Conservation (phyloP, 2,888 invertebrate genomes). For the Epinotia bilunana region DNA sequence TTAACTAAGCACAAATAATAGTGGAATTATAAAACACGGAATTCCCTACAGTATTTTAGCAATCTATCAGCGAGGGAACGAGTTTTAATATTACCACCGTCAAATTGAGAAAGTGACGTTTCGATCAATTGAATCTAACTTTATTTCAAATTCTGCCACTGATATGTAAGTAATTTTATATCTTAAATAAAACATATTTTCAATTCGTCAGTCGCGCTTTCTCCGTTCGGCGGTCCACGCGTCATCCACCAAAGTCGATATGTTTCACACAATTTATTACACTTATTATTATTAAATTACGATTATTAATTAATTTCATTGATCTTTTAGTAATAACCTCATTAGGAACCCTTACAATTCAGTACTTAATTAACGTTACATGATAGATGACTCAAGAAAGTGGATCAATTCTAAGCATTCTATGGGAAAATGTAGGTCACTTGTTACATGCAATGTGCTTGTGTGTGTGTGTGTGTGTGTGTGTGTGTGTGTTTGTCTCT, state of each 20-base stretch:
- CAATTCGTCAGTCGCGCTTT: constrained; percentile 48
- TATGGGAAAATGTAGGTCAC: too few relatives aligned
- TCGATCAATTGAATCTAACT: not conserved
- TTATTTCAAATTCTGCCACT: constrained; percentile 24
- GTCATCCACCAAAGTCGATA: constrained; percentile 67
- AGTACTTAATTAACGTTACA: not conserved
- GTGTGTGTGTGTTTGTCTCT: too few relatives aligned
- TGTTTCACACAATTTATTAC: constrained; percentile 76
- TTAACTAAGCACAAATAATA: constrained; percentile 36
- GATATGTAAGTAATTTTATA: constrained; percentile 23
- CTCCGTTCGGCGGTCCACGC: constrained; percentile 53
- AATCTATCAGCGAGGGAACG: constrained; percentile 14
- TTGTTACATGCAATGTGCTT: too few relatives aligned
- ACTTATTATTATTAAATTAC: constrained; percentile 65
- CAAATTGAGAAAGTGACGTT: constrained; percentile 38
- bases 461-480: too few relatives aligned
- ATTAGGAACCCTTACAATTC: not conserved
- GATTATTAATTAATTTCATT: constrained; percentile 31
- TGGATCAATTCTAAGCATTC: too few relatives aligned
- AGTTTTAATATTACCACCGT: constrained; percentile 37
- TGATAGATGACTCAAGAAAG: too few relatives aligned
- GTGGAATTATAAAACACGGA: constrained; percentile 32
- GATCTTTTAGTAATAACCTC: constrained; percentile 29
- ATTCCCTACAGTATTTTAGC: constrained; percentile 30
- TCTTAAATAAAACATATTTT: not conserved